Percentiles rank a stretch among this genome's conserved stretches.
Evolutionary conservation across 2,113 vertebrate species (phyloP).

Genomic region (Sylvilagus bachmani): DNA sequence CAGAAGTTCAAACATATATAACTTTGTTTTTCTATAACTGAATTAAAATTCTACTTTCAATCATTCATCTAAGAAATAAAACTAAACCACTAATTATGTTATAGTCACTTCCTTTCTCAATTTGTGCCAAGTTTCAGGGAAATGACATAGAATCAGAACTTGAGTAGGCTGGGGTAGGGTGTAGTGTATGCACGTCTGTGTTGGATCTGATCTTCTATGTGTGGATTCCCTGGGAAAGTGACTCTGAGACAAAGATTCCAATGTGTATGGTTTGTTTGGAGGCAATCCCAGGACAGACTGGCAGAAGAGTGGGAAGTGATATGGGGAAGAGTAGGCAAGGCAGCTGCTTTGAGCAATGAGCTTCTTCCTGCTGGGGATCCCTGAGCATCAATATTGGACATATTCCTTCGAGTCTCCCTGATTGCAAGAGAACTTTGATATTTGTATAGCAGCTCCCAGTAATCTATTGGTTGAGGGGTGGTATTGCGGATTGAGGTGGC

Average conservation of each 20-base stretch:
- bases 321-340: neutral
- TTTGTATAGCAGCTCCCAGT: neutral
- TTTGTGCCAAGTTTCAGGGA: neutral
- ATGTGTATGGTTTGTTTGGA: neutral
- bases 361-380: neutral
- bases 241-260: neutral
- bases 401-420: neutral
- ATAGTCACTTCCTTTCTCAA: neutral
- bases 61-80: neutral
- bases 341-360: neutral
- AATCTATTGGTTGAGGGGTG: neutral
- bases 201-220: neutral
- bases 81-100: neutral
- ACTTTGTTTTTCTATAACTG: neutral
- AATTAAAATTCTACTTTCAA: conserved; percentile 22
- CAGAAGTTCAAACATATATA: neutral
- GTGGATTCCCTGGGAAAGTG: neutral
- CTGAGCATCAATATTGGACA: neutral
- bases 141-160: neutral
- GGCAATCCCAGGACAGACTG: neutral
- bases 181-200: no score
- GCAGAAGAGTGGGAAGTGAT: neutral
- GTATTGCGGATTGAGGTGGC: neutral
- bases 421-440: neutral
- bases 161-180: no score